A percentile compares a stretch with the other conserved stretches of the same genome.
Evolutionary conservation across 2,113 vertebrate genomes (phyloP).

Genomic region (Rhinoptilus africanus): DNA sequence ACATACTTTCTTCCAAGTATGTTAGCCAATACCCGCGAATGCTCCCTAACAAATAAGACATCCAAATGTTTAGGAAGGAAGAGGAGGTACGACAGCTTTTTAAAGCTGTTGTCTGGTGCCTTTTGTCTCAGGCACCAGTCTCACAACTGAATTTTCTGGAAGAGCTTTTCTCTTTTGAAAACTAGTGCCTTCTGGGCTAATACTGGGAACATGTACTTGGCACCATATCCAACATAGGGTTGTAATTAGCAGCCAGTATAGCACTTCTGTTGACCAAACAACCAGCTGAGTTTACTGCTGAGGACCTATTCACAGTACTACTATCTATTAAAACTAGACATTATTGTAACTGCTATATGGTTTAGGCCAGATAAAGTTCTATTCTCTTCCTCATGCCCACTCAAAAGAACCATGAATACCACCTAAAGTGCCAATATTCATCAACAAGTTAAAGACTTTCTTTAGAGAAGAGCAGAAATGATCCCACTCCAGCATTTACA

Average conservation of each 20-base stretch:
- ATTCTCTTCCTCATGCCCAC: neutral
- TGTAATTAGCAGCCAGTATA: conserved; percentile 13
- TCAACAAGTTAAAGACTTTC: neutral
- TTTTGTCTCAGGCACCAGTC: conserved; percentile 4
- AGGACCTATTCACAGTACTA: neutral
- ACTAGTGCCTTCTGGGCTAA: conserved; percentile 37
- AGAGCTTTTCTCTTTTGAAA: conserved; percentile 40
- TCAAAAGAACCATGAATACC: neutral
- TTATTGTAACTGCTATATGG: neutral
- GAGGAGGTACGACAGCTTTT: neutral
- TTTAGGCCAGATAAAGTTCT: neutral
- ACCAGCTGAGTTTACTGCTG: neutral
- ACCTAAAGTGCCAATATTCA: neutral
- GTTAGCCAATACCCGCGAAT: neutral
- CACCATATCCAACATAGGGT: neutral
- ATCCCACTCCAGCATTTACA: neutral
- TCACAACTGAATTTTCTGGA: conserved; percentile 4
- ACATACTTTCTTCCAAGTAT: neutral
- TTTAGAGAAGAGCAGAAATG: neutral
- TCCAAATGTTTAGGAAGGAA: neutral
- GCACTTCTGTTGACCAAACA: conserved; percentile 29
- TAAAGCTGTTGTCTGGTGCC: conserved; percentile 7
- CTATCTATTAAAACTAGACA: neutral
- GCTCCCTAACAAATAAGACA: neutral
- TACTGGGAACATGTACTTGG: conserved; percentile 3